Percentiles rank a stretch among this genome's conserved stretches.
Conservation (phyloP, 1,140 invertebrate genomes). For the Sipha flava region DNA sequence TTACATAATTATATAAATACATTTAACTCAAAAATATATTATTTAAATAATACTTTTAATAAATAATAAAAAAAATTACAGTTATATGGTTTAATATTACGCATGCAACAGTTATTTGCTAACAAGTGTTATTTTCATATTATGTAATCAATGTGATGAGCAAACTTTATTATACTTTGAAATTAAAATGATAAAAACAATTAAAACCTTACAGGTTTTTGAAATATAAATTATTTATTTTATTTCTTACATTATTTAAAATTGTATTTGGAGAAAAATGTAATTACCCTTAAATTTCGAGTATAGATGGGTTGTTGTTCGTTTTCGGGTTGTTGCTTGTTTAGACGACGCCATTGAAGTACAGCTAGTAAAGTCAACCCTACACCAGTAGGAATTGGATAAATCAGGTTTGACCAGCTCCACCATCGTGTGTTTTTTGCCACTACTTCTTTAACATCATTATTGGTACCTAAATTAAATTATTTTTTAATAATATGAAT, state of each 20-base stretch:
- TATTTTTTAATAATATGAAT: neutral
- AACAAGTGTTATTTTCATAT: slow-evolving; percentile 28
- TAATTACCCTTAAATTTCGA: slow-evolving; percentile 18
- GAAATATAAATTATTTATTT: neutral
- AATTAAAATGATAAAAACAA: neutral
- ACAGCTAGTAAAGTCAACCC: slow-evolving; percentile 38
- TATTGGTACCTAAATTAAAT: neutral
- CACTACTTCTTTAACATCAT: neutral
- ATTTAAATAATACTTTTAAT: neutral
- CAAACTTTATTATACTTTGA: neutral
- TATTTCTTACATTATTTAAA: neutral
- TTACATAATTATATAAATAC: neutral
- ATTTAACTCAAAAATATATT: too few relatives aligned
- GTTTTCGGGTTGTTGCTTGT: slow-evolving; percentile 29
- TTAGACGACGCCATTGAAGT: slow-evolving; percentile 36
- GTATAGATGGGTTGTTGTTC: slow-evolving; percentile 25
- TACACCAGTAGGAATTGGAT: slow-evolving; percentile 37
- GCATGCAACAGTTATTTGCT: neutral
- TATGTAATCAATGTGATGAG: slow-evolving; percentile 27
- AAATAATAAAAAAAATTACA: too few relatives aligned
- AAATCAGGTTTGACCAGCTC: slow-evolving; percentile 36
- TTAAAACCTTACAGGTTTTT: too few relatives aligned
- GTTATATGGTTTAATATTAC: neutral
- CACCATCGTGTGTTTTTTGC: slow-evolving; percentile 34
- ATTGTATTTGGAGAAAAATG: neutral